Conservation (phyloP, 1,140 invertebrate species). For the Drosophila tropicalis region DNA sequence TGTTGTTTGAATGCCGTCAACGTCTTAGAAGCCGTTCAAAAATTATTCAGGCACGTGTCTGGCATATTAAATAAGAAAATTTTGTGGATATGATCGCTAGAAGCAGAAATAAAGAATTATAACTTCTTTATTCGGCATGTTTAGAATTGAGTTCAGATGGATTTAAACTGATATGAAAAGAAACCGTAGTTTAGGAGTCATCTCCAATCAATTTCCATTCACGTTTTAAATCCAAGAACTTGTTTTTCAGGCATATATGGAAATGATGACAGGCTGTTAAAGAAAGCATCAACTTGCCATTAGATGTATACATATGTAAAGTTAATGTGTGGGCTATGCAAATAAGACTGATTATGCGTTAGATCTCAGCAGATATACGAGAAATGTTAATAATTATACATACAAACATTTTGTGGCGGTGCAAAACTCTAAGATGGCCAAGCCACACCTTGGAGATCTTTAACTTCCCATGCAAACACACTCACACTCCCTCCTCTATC, state of each 20-base stretch:
- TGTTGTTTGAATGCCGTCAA: constrained; percentile 51
- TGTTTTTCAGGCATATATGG: not conserved
- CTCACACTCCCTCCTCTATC: constrained; percentile 20
- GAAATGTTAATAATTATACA: constrained; percentile 13
- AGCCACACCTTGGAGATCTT: constrained; percentile 38
- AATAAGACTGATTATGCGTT: constrained; percentile 42
- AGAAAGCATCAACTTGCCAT: constrained; percentile 40
- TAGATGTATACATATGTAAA: constrained; percentile 18
- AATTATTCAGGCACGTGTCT: constrained; percentile 61
- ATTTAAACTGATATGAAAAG: not conserved
- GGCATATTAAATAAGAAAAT: constrained; percentile 45
- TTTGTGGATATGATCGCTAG: constrained; percentile 21
- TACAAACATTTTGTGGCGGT: constrained; percentile 35
- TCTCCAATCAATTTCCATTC: not conserved
- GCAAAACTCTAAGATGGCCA: constrained; percentile 3
- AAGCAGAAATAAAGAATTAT: constrained; percentile 19
- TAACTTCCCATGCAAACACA: constrained; percentile 22
- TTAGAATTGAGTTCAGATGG: not conserved
- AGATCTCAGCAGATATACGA: constrained; percentile 21
- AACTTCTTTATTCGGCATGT: not conserved
- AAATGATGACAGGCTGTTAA: constrained; percentile 1
- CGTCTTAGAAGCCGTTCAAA: constrained; percentile 58
- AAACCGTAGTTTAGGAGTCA: constrained; percentile 15
- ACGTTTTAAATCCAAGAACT: not conserved
- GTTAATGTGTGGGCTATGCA: constrained; percentile 35